Base-by-base conservation (phyloP, 2,888 invertebrate species). In the Tribolium freemani region DNA sequence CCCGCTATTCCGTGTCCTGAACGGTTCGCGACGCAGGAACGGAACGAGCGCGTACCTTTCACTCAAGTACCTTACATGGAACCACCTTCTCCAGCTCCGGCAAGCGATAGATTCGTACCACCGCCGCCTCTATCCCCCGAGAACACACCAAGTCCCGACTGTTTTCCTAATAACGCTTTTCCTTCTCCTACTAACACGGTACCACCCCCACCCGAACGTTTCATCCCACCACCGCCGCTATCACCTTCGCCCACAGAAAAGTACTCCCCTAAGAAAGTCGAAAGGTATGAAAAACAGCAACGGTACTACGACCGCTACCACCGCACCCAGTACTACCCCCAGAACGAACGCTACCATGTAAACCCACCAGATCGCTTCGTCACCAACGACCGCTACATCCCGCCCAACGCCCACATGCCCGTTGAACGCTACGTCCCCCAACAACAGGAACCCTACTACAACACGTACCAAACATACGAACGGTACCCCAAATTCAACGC, bases 401-500 rank as follows among this genome's bases (percentile, higher is more conserved):
- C 92, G 13, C 91, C 92, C 4, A 90, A 91, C 73, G 92, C 91
- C 10, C 93, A 93, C 85, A 91, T 91, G 81, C 92, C 92, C 10
- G 91, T 92, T 77, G 92, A 93, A 87, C 90, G 93, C 79, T 93
- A 93, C 84, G 91, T 92, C 77, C 91, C 92, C 68, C 88, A 90
- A 74, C 89, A 88, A 10, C 89, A 88, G 64, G 89, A 89, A 77
- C 88, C 89, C 54, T 90, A 90, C 84, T 90, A 90, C 79, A 88
- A 88, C 76, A 72, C 79, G 57, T 82, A 83, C 71, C 83, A 82
- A 66, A 30, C 79, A 11, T 84, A 84, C 77, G 83, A 83, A 63
- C 77, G 83, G 8, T 86, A 85, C 77, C 75, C 60, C 21, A 83
- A 83, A 69, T 82, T 82, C 61, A 87, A 77, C 54, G 84, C 87